phyloP scores from a whole-genome alignment of 2,888 invertebrate species.

The Lasius platythorax region DNA sequence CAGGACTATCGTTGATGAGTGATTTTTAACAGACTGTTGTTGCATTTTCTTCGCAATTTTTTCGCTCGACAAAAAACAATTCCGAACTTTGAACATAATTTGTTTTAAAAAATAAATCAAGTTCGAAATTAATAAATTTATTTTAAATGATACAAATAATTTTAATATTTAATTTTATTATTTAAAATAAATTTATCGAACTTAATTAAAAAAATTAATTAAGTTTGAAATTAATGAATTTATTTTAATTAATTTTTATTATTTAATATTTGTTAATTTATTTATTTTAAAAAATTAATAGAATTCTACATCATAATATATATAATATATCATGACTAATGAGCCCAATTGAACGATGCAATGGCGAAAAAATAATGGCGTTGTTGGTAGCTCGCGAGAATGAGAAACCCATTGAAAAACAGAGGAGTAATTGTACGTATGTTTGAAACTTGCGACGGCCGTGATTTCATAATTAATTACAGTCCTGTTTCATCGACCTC shows the following conservation, averaged over 20 bases:
- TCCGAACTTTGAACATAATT: not conserved
- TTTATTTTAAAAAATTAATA: no score
- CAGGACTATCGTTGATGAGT: not conserved
- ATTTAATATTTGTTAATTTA: no score
- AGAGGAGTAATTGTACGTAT: not conserved
- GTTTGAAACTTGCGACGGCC: not conserved
- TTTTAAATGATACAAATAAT: no score
- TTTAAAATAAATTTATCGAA: no score
- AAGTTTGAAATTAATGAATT: no score
- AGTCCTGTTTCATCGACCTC: constrained; percentile 8
- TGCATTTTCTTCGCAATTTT: not conserved
- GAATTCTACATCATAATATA: no score
- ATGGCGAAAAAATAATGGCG: not conserved
- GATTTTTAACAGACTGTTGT: not conserved
- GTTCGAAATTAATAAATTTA: no score
- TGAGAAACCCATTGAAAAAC: not conserved
- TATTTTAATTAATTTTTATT: no score
- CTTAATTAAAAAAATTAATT: no score
- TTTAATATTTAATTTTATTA: no score
- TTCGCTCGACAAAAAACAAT: not conserved
- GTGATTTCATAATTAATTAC: constrained; percentile 36
- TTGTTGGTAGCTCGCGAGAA: not conserved
- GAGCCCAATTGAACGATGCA: not conserved
- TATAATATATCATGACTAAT: not conserved
- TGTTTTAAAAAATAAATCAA: not conserved